Base-by-base conservation (phyloP, 2,797 vertebrate genomes). In the Lutjanus campechanus region DNA sequence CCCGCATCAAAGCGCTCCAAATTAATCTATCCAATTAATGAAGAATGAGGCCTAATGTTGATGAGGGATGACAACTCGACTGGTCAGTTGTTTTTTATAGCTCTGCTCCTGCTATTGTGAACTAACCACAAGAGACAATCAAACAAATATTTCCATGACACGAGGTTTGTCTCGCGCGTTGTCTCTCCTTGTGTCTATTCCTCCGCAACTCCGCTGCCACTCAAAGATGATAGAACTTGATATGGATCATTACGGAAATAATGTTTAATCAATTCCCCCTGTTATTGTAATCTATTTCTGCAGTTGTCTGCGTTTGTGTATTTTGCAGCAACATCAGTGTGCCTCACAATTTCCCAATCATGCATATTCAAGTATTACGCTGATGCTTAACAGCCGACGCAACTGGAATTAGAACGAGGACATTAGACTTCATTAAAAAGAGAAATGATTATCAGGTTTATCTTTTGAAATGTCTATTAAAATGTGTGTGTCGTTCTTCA, bases 1-100 rank as follows among this genome's bases (percentile, higher is more conserved):
- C 87, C 93, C 92, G 93, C 97, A 96, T 97, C 97, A 97, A 95
- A 96, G 94, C 95, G 92, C 96, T 97, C 96, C 96, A 96, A 97
- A 97, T 97, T 96, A 97, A 97, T 98, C 97, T 96, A 95, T 96
- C 96, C 96, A 97, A 98, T 98, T 98, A 98, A 97, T 97, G 96
- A 97, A 96, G 96, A 97, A 96, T 92, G 95, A 93, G 96, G 95
- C 95, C 95, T 97, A 97, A 97, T 95, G 95, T 90, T 97, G 96
- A 95, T 92, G 96, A 94, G 88, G 90, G 90, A 72, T 93, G 95
- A 96, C 96, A 95, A 94, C 91, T 94, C 90, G 89, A 96, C 95
- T 91, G 94, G 95, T 95, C 95, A 93, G 93, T 95, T 93, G 80
- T 91, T 92, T 93, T 92, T 86, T 90, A 85, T 85, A 91, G 81